phyloP scores from a whole-genome alignment of 2,797 vertebrate genomes.

The Spatula clypeata region DNA sequence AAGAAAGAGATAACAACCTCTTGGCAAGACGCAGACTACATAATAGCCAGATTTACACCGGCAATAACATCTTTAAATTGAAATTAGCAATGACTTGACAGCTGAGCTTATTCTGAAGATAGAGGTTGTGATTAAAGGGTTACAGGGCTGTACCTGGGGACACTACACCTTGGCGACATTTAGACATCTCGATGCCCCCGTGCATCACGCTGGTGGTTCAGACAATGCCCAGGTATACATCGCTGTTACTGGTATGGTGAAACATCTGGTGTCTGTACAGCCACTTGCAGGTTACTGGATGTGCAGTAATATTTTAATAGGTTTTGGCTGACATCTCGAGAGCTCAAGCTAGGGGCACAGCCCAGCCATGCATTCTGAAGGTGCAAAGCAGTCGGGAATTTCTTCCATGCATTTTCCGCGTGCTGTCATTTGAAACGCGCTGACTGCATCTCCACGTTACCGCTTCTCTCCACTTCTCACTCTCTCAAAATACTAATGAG shows the following conservation, averaged over 20 bases:
- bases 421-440: not conserved
- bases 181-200: not conserved
- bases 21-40: not conserved
- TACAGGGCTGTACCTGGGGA: fast-evolving
- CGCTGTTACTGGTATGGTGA: fast-evolving
- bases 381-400: fast-evolving
- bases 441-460: not conserved
- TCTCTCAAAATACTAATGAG: not conserved
- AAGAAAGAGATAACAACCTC: not conserved
- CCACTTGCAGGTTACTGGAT: fast-evolving
- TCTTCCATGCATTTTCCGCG: too few species aligned
- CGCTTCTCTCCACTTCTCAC: not conserved
- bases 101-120: not conserved
- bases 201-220: fast-evolving
- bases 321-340: fast-evolving
- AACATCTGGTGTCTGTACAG: fast-evolving
- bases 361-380: fast-evolving
- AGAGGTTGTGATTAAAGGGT: not conserved
- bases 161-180: fast-evolving
- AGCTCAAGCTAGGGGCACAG: fast-evolving
- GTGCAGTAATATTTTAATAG: fast-evolving
- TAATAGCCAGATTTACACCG: not conserved
- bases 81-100: not conserved
- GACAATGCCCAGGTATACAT: fast-evolving
- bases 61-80: not conserved